Evolutionary conservation across 2,113 vertebrate genomes (phyloP), one percentile per base, ranked within the genome.

Genomic region (Myotis brandtii): DNA sequence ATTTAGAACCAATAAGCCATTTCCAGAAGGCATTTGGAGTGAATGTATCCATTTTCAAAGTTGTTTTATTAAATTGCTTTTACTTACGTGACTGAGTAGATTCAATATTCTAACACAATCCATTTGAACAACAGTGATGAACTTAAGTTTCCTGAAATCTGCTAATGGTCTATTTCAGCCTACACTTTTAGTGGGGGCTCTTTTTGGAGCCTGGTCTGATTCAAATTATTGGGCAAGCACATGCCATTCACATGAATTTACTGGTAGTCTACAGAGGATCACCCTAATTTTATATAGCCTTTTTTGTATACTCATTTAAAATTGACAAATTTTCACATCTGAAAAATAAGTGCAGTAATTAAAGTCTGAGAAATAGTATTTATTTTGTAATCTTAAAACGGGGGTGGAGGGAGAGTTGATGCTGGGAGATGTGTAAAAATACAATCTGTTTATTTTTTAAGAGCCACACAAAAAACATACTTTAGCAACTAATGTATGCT

Each of bases 1-100:
- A 94, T 80, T 96, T 87, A 95, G 94, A 96, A 93, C 30, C 89
- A 96, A 9, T 37, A 93, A 86, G 48, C 30, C 79, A 92, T 93
- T 91, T 95, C 92, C 75, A 89, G 83, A 93, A 89, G 83, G 30
- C 13, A 80, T 16, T 89, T 91, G 16, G 52, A 56, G 13, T 69
- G 66, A 94, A 50, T 82, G 70, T 52, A 70, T 93, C 66, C 50
- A 72, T 94, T 93, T 94, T 89, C 54, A 64, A 86, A 92, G 52
- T n/a, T 86, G 64, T 81, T 69, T 88, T 50, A 43, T 18, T 50
- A 56, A 56, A 85, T 37, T 82, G 6, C 21, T 89, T 95, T 91
- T 81, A n/a, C 69, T 66, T 64, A 17, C 76, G 30, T 91, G 92
- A 93, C n/a, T 75, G 54, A 89, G 64, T 89, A 86, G 67, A 79